These are phyloP conservation scores for Macroramphosus scolopax DNA, from an alignment of 2,797 vertebrate genomes.

Conservation along the genomic window DNA sequence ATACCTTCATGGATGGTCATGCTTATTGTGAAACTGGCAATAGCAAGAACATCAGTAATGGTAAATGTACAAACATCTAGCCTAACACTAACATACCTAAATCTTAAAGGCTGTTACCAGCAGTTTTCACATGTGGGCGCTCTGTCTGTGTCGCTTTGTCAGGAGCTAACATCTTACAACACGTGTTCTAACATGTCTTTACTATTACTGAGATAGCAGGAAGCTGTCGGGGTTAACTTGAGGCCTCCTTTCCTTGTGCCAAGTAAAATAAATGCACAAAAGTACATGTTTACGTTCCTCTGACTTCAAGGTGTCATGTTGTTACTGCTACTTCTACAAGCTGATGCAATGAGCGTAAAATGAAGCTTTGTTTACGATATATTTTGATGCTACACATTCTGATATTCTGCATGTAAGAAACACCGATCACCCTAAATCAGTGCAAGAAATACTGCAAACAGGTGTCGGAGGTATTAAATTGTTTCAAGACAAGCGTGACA, in stretches of 20 bases:
- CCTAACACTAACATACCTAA: constrained; percentile 58
- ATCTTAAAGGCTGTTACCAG: constrained; percentile 58
- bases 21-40: constrained; percentile 68
- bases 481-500: constrained; percentile 46
- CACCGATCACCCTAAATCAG: too few relatives aligned
- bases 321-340: too few relatives aligned
- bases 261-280: too few relatives aligned
- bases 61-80: constrained; percentile 68
- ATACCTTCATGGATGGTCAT: constrained; percentile 70
- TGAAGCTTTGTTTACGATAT: too few relatives aligned
- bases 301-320: too few relatives aligned
- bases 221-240: too few relatives aligned
- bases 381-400: too few relatives aligned
- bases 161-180: constrained; percentile 6
- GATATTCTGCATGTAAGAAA: too few relatives aligned
- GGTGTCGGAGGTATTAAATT: constrained; percentile 10
- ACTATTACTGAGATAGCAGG: too few relatives aligned
- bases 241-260: too few relatives aligned
- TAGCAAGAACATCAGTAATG: constrained; percentile 67
- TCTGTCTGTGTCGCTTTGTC: constrained; percentile 26
- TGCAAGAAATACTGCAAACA: constrained; percentile 37
- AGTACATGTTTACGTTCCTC: too few relatives aligned
- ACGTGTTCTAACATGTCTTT: constrained; percentile 32
- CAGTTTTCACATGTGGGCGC: constrained; percentile 50
- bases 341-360: too few relatives aligned